phyloP scores from a whole-genome alignment of 2,113 vertebrate genomes.

The Ceyx margarethae region DNA sequence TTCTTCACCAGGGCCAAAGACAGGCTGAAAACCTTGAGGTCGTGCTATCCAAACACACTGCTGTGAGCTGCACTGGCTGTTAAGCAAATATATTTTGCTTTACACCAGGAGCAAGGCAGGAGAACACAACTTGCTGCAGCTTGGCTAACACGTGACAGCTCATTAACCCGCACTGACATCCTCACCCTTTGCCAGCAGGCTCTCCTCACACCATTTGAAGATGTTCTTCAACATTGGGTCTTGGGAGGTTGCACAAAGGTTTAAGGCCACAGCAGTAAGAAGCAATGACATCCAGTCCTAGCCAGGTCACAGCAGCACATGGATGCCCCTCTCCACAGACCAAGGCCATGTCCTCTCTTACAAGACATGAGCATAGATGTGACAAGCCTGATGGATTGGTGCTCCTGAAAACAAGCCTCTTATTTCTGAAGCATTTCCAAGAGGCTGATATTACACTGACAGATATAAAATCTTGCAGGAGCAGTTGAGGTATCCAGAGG shows the following conservation, averaged over 20 bases:
- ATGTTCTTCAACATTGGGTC: background rate
- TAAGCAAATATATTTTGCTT: background rate
- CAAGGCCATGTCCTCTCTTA: fast-evolving
- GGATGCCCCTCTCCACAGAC: fast-evolving
- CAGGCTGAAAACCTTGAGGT: background rate
- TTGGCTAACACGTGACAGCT: background rate
- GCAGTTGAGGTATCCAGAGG: background rate
- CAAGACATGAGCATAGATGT: fast-evolving
- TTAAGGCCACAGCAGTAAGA: background rate
- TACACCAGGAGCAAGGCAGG: background rate
- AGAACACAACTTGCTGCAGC: background rate
- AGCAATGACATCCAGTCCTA: background rate
- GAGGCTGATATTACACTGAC: background rate
- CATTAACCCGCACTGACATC: background rate
- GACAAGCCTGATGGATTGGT: background rate
- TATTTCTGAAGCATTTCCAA: background rate
- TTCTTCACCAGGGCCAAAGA: background rate
- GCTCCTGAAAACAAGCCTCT: background rate
- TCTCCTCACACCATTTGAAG: background rate
- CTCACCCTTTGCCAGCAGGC: background rate
- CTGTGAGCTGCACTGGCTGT: background rate
- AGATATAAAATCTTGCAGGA: background rate
- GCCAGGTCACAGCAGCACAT: fast-evolving
- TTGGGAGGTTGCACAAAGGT: background rate
- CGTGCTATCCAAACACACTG: fast-evolving